Evolutionary conservation across 2,888 invertebrate genomes (phyloP).

Genomic region (Drosophila barbarae): DNA sequence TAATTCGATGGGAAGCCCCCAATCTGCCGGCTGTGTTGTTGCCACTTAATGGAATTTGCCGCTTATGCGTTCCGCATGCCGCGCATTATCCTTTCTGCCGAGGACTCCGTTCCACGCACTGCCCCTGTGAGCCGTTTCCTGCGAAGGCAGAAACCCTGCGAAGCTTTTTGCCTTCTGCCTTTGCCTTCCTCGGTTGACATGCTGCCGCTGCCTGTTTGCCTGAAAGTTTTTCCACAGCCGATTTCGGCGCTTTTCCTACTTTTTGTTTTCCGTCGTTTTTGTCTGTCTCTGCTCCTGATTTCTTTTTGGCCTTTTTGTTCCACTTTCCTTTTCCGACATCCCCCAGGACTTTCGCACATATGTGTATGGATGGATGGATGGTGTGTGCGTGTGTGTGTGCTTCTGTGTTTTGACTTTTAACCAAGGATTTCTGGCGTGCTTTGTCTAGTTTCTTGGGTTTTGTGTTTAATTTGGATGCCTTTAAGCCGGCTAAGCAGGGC

Average conservation of each 20-base stretch:
- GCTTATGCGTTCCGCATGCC: constrained; percentile 75
- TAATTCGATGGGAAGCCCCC: constrained; percentile 53
- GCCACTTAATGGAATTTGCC: constrained; percentile 74
- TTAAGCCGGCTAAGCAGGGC: constrained; percentile 33
- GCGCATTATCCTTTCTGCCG: constrained; percentile 68
- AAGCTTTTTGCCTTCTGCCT: constrained; percentile 36
- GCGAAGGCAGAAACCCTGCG: constrained; percentile 23
- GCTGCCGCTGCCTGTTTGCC: constrained; percentile 37
- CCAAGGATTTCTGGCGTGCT: constrained; percentile 48
- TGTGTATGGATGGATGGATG: constrained; percentile 2
- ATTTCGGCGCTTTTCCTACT: constrained; percentile 36
- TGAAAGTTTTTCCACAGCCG: constrained; percentile 39
- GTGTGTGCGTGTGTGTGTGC: constrained; percentile 22
- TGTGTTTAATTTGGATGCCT: constrained; percentile 20
- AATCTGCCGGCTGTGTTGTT: constrained; percentile 48
- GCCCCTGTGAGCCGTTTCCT: constrained; percentile 56
- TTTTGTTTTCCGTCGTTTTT: constrained; percentile 45
- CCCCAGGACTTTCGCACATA: constrained; percentile 27
- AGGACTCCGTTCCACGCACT: constrained; percentile 15
- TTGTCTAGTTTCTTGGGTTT: constrained; percentile 31
- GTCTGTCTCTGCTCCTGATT: constrained; percentile 1
- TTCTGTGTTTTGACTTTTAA: constrained; percentile 50
- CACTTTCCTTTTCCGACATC: constrained; percentile 13
- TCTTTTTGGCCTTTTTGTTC: background rate
- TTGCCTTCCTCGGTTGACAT: constrained; percentile 34